Evolutionary conservation across 2,113 vertebrate species (phyloP).

Genomic region (Gila orcuttii): DNA sequence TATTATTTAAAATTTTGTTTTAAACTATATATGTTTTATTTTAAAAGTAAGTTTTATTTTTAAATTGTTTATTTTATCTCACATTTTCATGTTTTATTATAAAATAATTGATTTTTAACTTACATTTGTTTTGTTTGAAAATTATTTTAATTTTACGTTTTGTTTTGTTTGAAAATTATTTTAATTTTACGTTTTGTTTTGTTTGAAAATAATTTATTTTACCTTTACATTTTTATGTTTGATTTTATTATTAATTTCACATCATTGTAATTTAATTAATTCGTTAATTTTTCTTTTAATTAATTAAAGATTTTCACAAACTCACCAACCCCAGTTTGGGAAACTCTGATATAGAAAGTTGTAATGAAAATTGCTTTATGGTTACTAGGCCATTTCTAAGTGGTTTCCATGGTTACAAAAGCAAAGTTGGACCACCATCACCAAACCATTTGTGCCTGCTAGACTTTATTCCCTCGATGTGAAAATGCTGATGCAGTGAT

Average conservation of each 20-base stretch:
- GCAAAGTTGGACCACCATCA: background rate
- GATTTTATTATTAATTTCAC: background rate
- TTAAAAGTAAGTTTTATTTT: background rate
- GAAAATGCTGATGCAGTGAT: background rate
- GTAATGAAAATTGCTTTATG: background rate
- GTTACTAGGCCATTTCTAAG: background rate
- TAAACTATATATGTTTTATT: background rate
- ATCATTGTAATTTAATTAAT: background rate
- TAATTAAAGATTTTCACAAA: background rate
- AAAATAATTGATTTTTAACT: background rate
- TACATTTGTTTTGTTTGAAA: no score
- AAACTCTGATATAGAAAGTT: background rate
- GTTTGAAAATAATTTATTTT: background rate
- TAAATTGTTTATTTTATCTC: background rate
- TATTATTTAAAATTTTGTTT: no score
- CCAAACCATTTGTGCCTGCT: no score
- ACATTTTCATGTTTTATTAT: background rate
- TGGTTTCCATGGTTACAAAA: background rate
- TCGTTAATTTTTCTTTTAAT: no score
- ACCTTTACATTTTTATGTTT: background rate
- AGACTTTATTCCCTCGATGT: background rate
- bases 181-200: background rate
- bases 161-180: background rate
- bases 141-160: background rate
- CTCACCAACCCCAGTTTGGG: background rate